A percentile compares a stretch with the other conserved stretches of the same genome.
Evolutionary conservation across 2,113 vertebrate genomes (phyloP).

Genomic region (Procavia capensis): DNA sequence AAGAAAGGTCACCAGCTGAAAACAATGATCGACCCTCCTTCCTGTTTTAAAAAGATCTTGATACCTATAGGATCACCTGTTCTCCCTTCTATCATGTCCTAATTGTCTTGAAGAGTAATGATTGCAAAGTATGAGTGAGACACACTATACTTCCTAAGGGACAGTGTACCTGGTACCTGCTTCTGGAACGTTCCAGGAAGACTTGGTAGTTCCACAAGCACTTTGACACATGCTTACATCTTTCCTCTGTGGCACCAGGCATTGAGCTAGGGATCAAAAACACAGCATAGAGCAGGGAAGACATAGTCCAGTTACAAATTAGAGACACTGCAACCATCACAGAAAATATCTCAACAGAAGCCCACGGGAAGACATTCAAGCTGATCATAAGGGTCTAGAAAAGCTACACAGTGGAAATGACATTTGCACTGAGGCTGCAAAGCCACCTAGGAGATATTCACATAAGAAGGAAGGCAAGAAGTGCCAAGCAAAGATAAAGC

Average conservation of each 20-base stretch:
- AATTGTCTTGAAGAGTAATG: rapidly evolving
- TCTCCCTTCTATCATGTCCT: rapidly evolving
- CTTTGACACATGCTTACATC: rapidly evolving
- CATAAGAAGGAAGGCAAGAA: background rate
- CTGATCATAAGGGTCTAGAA: too few relatives aligned
- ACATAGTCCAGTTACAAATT: rapidly evolving
- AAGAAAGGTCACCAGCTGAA: rapidly evolving
- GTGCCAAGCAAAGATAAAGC: background rate
- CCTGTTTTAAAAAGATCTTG: rapidly evolving
- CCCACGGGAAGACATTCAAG: rapidly evolving
- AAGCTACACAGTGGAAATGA: background rate
- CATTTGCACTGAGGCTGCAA: background rate
- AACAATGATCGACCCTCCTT: rapidly evolving
- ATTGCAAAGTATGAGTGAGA: rapidly evolving
- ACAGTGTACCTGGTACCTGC: rapidly evolving
- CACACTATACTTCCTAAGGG: rapidly evolving
- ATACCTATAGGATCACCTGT: rapidly evolving
- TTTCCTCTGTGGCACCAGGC: rapidly evolving
- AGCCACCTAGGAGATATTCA: rapidly evolving
- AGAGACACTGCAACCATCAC: too few relatives aligned
- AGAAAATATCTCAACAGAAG: rapidly evolving
- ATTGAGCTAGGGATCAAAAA: rapidly evolving
- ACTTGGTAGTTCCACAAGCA: rapidly evolving
- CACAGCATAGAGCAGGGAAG: rapidly evolving
- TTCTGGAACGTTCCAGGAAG: background rate